These are phyloP conservation scores for Drymonia ruficornis DNA, from an alignment of 2,888 invertebrate species.

Conservation along the genomic window DNA sequence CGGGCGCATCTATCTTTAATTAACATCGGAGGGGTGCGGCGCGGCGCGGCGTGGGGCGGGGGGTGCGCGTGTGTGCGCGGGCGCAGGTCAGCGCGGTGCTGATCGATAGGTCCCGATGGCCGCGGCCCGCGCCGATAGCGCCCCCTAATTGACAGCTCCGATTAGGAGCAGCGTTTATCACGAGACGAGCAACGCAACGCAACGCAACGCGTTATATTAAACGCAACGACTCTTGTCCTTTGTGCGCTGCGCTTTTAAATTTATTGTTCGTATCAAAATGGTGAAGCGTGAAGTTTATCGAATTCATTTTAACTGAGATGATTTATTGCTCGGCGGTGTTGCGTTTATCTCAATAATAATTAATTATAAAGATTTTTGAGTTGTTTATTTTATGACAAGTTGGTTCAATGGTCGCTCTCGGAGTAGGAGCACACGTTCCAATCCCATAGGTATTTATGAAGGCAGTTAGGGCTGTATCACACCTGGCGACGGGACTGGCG, in stretches of 20 bases:
- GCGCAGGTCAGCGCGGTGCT: conserved; percentile 23
- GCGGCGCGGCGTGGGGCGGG: conserved; percentile 5
- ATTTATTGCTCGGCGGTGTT: not conserved
- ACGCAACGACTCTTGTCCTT: conserved; percentile 14
- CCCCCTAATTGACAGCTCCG: conserved; percentile 54
- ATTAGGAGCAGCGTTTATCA: conserved; percentile 40
- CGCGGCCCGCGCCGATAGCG: conserved; percentile 20
- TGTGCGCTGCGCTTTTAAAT: conserved; percentile 8
- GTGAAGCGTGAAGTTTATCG: conserved; percentile 3
- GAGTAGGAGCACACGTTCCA: too few species aligned
- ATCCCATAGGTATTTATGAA: too few species aligned
- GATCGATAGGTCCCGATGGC: conserved; percentile 52
- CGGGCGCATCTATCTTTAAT: conserved; percentile 65
- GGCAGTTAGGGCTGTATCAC: too few species aligned
- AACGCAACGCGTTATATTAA: conserved; percentile 15
- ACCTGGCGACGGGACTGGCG: too few species aligned
- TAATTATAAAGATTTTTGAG: not conserved
- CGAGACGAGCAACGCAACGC: too few species aligned
- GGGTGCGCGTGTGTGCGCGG: conserved; percentile 6
- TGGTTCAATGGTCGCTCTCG: not conserved
- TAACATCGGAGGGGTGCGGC: conserved; percentile 53
- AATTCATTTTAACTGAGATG: conserved; percentile 2
- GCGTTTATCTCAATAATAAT: not conserved
- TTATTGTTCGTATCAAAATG: conserved; percentile 1
- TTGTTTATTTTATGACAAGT: not conserved